Evolutionary conservation across 2,113 vertebrate genomes (phyloP).

Genomic region (Vulpes ferrilata): DNA sequence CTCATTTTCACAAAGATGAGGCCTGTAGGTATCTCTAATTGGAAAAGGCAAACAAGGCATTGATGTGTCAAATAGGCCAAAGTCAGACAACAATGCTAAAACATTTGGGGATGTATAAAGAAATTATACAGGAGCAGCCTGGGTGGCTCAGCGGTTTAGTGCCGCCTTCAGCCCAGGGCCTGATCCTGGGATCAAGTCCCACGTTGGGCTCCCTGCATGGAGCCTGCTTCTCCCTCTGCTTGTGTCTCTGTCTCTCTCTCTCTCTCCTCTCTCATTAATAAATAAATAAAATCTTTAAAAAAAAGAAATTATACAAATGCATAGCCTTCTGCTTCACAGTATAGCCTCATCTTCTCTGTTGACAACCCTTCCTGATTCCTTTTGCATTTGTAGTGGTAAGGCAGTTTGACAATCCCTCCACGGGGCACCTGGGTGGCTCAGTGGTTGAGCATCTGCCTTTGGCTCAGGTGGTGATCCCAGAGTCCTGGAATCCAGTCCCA

Average conservation of each 20-base stretch:
- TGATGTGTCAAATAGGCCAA: conserved; percentile 34
- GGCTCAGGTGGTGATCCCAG: too few relatives aligned
- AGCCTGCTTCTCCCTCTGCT: too few relatives aligned
- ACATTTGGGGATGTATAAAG: neutral
- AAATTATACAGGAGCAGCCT: neutral
- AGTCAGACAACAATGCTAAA: conserved; percentile 16
- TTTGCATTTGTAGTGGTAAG: neutral
- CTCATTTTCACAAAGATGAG: conserved; percentile 7
- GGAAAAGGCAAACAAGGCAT: neutral
- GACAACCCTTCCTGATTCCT: neutral
- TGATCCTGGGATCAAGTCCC: too few relatives aligned
- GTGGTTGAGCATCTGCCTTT: too few relatives aligned
- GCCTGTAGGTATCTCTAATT: conserved; percentile 20
- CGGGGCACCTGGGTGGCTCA: neutral
- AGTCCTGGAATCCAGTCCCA: too few relatives aligned
- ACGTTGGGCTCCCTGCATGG: too few relatives aligned
- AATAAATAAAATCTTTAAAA: too few relatives aligned
- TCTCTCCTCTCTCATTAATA: too few relatives aligned
- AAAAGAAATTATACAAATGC: neutral
- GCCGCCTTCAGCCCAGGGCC: too few relatives aligned
- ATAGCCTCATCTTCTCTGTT: neutral
- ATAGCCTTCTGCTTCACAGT: neutral
- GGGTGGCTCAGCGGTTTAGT: too few relatives aligned
- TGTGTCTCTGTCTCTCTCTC: too few relatives aligned
- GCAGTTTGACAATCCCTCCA: neutral